Percentiles rank a stretch among this genome's conserved stretches.
Conservation (phyloP, 2,113 vertebrate species). For the Oenanthe melanoleuca region DNA sequence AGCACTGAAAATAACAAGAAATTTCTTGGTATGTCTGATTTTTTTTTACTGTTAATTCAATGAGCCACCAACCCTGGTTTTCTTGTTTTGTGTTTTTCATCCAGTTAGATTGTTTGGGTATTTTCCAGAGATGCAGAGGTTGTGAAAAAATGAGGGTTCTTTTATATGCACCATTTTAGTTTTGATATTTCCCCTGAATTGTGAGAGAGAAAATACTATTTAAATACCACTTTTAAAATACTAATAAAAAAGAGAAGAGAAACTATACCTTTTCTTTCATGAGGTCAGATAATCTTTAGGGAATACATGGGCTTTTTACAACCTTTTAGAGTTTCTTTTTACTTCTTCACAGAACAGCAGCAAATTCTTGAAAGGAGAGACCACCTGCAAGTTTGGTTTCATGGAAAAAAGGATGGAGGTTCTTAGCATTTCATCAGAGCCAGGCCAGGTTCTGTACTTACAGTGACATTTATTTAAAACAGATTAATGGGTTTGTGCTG, state of each 20-base stretch:
- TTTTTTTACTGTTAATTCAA: conserved; percentile 43
- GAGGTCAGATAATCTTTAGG: background rate
- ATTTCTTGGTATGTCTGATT: background rate
- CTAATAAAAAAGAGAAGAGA: background rate
- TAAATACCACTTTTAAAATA: conserved; percentile 23
- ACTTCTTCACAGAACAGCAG: background rate
- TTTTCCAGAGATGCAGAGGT: background rate
- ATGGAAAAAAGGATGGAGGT: background rate
- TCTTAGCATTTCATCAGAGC: background rate
- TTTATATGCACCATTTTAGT: conserved; percentile 15
- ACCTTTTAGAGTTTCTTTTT: background rate
- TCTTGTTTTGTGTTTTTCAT: background rate
- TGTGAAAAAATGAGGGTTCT: background rate
- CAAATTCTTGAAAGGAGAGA: background rate
- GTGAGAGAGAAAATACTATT: background rate
- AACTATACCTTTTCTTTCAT: background rate
- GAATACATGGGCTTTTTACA: background rate
- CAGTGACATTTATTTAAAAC: conserved; percentile 9
- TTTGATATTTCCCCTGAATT: conserved; percentile 2
- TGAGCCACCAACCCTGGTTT: background rate
- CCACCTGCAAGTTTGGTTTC: background rate
- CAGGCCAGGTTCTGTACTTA: background rate
- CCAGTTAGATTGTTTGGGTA: background rate
- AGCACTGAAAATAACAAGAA: conserved; percentile 37
- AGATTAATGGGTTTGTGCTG: conserved; percentile 42